Conservation (phyloP, 2,113 vertebrate genomes). For the Erythrolamprus reginae region DNA sequence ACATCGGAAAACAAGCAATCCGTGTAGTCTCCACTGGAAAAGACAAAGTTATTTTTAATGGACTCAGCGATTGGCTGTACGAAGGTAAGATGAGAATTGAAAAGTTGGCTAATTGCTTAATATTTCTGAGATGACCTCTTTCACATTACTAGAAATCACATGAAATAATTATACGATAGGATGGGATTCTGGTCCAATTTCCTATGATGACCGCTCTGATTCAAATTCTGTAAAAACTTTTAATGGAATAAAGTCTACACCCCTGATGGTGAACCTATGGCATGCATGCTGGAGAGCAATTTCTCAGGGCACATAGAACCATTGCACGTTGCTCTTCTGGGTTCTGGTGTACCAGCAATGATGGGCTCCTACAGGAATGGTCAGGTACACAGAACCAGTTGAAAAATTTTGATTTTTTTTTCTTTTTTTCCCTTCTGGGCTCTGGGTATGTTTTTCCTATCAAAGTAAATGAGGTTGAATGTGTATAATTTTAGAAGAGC, state of each 20-base stretch:
- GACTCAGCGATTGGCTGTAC: constrained; percentile 95
- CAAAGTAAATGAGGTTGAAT: too few relatives aligned
- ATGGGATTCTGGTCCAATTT: neutral
- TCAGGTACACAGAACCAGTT: too few relatives aligned
- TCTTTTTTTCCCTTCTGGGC: too few relatives aligned
- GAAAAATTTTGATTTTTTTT: too few relatives aligned
- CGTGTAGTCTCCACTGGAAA: constrained; percentile 93
- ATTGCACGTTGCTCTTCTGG: too few relatives aligned
- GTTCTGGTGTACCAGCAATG: too few relatives aligned
- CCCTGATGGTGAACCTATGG: neutral
- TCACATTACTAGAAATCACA: neutral
- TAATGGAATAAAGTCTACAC: neutral
- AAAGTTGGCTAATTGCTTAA: constrained; percentile 17
- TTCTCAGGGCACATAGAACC: too few relatives aligned
- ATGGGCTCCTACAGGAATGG: too few relatives aligned
- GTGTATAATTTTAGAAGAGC: too few relatives aligned
- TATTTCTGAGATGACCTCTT: neutral
- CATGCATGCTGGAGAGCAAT: too few relatives aligned
- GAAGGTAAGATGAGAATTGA: constrained; percentile 78
- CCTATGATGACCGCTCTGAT: neutral
- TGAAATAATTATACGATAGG: neutral
- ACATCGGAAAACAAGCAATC: constrained; percentile 90
- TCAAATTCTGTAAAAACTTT: neutral
- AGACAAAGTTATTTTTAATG: constrained; percentile 93
- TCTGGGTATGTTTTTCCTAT: too few relatives aligned